Evolutionary conservation across 2,888 invertebrate species (phyloP).

Genomic region (Sarcophaga rosellei): DNA sequence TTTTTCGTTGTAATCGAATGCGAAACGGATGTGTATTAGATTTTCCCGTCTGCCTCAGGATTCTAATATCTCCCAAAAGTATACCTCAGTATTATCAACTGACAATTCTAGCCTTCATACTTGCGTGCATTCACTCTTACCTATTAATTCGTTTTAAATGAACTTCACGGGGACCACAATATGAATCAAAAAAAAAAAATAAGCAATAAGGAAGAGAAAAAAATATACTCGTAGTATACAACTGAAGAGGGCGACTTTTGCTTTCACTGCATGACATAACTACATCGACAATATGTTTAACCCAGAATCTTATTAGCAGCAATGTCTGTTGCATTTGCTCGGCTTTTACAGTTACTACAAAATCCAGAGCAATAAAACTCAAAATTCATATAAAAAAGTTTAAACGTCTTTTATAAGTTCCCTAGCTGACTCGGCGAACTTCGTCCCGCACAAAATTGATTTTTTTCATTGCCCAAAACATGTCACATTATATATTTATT

Average conservation of each 20-base stretch:
- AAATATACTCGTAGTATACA: slow-evolving; percentile 69
- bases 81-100: slow-evolving; percentile 73
- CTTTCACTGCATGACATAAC: slow-evolving; percentile 57
- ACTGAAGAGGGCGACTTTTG: slow-evolving; percentile 70
- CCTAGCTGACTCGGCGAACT: too few relatives aligned
- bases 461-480: too few relatives aligned
- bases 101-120: slow-evolving; percentile 33
- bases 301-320: slow-evolving; percentile 74
- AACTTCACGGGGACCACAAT: slow-evolving; percentile 76
- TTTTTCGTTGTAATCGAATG: slow-evolving; percentile 70
- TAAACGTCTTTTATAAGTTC: too few relatives aligned
- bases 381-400: not conserved
- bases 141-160: slow-evolving; percentile 68
- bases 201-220: slow-evolving; percentile 73
- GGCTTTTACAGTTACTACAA: not conserved
- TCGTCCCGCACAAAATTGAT: too few relatives aligned
- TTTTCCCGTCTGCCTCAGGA: slow-evolving; percentile 50
- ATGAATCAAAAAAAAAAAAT: slow-evolving; percentile 63
- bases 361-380: not conserved
- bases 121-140: not conserved
- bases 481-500: too few relatives aligned
- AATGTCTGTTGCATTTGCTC: slow-evolving; percentile 41
- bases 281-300: slow-evolving; percentile 80
- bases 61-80: slow-evolving; percentile 78
- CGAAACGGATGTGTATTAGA: slow-evolving; percentile 45